Evolutionary conservation across 2,888 invertebrate genomes (phyloP).

Genomic region (Teleogryllus oceanicus): DNA sequence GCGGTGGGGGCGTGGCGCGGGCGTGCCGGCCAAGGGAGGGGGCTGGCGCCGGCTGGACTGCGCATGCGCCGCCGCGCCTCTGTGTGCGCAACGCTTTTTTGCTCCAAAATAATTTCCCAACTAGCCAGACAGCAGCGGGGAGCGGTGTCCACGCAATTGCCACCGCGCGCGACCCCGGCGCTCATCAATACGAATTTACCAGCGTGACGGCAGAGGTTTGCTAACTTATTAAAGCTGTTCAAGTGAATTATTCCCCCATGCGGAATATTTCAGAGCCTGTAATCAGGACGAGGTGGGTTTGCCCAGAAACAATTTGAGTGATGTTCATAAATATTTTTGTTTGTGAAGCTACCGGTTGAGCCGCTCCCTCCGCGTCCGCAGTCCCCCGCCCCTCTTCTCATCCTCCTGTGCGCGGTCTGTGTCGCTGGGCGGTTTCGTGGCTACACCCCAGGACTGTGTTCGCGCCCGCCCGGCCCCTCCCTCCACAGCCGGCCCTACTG

Average conservation of each 20-base stretch:
- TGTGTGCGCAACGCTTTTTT: neutral
- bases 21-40: neutral
- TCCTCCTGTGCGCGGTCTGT: too few species aligned
- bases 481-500: too few species aligned
- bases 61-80: neutral
- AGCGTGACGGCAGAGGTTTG: neutral
- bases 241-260: constrained; percentile 18
- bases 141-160: neutral
- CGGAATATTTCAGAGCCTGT: constrained; percentile 18
- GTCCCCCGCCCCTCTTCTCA: too few species aligned
- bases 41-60: neutral
- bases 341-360: constrained; percentile 7
- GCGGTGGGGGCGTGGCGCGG: neutral
- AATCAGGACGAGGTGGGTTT: constrained; percentile 18
- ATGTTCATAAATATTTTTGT: constrained; percentile 18
- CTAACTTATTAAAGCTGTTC: constrained; percentile 4
- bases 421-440: too few species aligned
- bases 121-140: constrained; percentile 18
- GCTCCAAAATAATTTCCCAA: neutral
- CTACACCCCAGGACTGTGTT: too few species aligned
- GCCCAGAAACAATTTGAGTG: constrained; percentile 18
- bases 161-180: neutral
- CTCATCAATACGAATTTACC: constrained; percentile 9
- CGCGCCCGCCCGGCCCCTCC: too few species aligned
- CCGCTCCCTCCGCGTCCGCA: neutral